phyloP scores from a whole-genome alignment of 2,113 vertebrate species.

The Grammomys surdaster region DNA sequence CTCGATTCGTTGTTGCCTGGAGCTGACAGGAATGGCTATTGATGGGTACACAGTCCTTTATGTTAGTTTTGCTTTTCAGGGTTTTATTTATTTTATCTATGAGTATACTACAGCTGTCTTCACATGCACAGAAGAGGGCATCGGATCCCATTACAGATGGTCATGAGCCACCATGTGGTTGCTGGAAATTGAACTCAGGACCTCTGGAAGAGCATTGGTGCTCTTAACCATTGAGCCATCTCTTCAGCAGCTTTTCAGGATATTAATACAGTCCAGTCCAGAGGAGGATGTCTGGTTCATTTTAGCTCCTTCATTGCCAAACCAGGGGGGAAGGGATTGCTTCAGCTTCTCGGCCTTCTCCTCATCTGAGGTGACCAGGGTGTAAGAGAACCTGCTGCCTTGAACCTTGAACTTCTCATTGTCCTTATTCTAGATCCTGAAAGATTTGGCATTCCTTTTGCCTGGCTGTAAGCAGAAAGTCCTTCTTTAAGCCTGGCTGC shows the following conservation, averaged over 20 bases:
- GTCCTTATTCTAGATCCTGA: background rate
- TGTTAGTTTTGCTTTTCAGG: background rate
- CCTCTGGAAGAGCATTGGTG: no score
- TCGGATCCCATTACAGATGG: no score
- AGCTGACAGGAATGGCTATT: no score
- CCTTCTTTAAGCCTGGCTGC: background rate
- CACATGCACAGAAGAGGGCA: no score
- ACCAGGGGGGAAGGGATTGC: background rate
- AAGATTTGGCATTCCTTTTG: background rate
- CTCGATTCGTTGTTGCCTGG: background rate
- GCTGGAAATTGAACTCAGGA: no score
- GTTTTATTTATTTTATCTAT: no score
- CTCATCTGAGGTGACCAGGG: background rate
- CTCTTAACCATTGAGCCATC: no score
- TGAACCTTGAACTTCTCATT: background rate
- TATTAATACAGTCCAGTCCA: background rate
- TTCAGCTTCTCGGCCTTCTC: background rate
- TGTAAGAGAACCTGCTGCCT: background rate
- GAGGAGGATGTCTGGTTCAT: background rate
- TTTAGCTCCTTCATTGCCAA: no score
- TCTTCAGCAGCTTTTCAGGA: background rate
- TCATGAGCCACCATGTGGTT: no score
- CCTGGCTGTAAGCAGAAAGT: background rate
- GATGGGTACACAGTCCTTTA: background rate
- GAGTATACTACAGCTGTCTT: no score